phyloP scores from a whole-genome alignment of 2,113 vertebrate genomes.

The Actinemys pallida region DNA sequence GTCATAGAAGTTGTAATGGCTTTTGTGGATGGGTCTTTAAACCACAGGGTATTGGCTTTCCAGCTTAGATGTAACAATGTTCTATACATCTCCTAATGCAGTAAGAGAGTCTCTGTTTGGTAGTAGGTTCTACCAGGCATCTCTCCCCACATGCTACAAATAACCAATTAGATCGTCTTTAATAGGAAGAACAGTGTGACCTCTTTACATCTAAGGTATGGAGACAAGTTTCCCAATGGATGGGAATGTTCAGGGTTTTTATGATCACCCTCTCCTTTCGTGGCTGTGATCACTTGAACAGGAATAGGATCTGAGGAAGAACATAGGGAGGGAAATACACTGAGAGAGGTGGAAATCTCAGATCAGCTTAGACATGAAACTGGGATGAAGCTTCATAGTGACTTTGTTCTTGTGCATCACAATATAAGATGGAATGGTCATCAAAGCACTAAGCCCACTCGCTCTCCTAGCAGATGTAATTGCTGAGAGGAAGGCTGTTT shows the following conservation, averaged over 20 bases:
- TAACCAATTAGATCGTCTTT: background rate
- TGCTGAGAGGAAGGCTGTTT: background rate
- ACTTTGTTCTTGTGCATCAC: background rate
- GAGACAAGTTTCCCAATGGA: background rate
- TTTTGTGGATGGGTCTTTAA: background rate
- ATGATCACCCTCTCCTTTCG: too few species aligned
- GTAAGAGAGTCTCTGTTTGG: background rate
- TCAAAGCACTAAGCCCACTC: background rate
- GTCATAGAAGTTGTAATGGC: background rate
- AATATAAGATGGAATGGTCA: background rate
- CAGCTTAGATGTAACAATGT: background rate
- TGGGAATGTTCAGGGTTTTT: background rate
- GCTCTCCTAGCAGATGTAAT: background rate
- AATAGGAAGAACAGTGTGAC: background rate
- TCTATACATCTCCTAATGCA: background rate
- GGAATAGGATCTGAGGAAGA: background rate
- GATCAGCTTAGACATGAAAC: background rate
- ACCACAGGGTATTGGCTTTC: background rate
- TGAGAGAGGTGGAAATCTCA: background rate
- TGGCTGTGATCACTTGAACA: too few species aligned
- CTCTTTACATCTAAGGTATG: background rate
- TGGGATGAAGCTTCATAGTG: background rate
- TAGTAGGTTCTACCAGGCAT: too few species aligned
- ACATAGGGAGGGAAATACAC: background rate
- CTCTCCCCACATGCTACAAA: background rate